These are phyloP conservation scores for Acanthosoma haemorrhoidale DNA, from an alignment of 2,888 invertebrate genomes.

Conservation along the genomic window DNA sequence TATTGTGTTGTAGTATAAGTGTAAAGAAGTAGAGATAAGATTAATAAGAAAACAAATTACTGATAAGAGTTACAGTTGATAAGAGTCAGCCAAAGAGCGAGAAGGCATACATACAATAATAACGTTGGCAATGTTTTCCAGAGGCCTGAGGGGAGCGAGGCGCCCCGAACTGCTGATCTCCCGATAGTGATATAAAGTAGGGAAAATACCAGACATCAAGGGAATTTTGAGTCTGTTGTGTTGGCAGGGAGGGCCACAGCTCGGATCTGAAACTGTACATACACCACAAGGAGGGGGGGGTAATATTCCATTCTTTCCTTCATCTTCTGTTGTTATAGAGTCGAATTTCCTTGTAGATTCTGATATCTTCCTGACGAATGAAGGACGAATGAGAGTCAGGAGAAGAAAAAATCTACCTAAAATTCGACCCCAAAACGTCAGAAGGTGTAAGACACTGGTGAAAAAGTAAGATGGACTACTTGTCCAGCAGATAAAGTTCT, in stretches of 20 bases:
- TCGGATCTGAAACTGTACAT: conserved; percentile 15
- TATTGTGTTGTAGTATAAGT: neutral
- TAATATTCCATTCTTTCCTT: no score
- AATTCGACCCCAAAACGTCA: no score
- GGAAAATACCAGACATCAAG: conserved; percentile 14
- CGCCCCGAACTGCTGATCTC: neutral
- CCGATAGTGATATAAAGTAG: conserved; percentile 20
- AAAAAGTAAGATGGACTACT: no score
- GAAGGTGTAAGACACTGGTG: no score
- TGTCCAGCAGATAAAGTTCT: no score
- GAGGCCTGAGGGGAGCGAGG: conserved; percentile 16
- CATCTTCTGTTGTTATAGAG: no score
- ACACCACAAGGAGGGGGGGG: neutral
- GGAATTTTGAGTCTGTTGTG: conserved; percentile 28
- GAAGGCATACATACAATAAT: conserved; percentile 19
- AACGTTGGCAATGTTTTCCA: conserved; percentile 21
- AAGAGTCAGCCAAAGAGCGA: neutral
- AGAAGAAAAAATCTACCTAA: no score
- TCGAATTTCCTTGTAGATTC: no score
- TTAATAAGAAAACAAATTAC: neutral
- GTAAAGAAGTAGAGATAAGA: neutral
- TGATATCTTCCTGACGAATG: no score
- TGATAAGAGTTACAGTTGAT: neutral
- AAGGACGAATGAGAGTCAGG: no score
- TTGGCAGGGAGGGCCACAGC: conserved; percentile 24